Evolutionary conservation across 2,113 vertebrate species (phyloP), one percentile per base, ranked within the genome.

Genomic region (Merops nubicus): DNA sequence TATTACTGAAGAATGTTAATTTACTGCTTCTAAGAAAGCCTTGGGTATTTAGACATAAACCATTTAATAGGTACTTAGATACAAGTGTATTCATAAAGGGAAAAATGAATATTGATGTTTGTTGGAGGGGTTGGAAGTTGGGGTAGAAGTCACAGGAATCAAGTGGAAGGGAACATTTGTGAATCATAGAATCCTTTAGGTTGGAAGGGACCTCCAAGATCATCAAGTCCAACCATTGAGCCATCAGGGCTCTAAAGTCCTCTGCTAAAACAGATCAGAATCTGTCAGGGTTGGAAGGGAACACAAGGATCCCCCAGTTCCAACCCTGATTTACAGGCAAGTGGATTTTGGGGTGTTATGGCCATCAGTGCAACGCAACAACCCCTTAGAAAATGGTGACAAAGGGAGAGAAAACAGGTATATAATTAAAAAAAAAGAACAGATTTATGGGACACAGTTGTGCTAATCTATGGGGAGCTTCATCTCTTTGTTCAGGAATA

Each of bases 401-500:
- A 60, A 63, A 21, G 42, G 51, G 59, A 85, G 31, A 40, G 38
- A 59, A 26, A 33, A 42, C 6, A 57, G 26, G 33, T n/a, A 15
- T n/a, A 16, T 47, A 47, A 16, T n/a, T n/a, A n/a, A n/a, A n/a
- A n/a, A n/a, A n/a, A n/a, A n/a, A n/a, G n/a, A n/a, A n/a, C n/a
- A n/a, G n/a, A n/a, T n/a, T n/a, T n/a, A n/a, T n/a, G 0, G 34
- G 33, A 51, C 60, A 22, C 15, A 36, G 29, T 34, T 89, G 31
- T 40, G 47, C 38, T 67, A 33, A 76, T 70, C 60, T 74, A 67
- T 74, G 51, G 56, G 38, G 34, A 84, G 4, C 33, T 86, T 47
- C 38, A 81, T 70, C 47, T 11, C 16, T 91, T 93, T 87, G 89
- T 81, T 59, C 86, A 75, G 68, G 42, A 92, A 63, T 70, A 84